Percentiles rank a stretch among this genome's conserved stretches.
Evolutionary conservation across 53 echinoderm and acorn worm genomes (phyloP).

Genomic region (Apostichopus leukothele): DNA sequence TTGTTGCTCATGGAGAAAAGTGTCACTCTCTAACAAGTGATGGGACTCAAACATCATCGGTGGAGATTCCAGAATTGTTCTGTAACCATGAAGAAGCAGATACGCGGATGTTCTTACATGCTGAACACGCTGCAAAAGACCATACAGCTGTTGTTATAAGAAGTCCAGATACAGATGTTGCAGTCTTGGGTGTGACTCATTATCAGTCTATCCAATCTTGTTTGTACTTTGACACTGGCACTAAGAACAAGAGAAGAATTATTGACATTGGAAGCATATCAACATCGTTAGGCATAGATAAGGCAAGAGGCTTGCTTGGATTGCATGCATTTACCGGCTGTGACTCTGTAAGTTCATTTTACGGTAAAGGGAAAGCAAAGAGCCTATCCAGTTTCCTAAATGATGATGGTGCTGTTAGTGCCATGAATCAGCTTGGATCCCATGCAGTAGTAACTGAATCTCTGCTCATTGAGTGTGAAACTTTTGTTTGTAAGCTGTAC

Average conservation of each 20-base stretch:
- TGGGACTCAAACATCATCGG: neutral
- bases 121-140: slow-evolving; percentile 5
- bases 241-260: slow-evolving; percentile 48
- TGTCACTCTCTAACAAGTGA: slow-evolving; percentile 28
- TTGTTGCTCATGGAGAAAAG: neutral
- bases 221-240: slow-evolving; percentile 57
- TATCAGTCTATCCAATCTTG: slow-evolving; percentile 6
- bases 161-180: slow-evolving; percentile 70
- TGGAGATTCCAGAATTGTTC: neutral
- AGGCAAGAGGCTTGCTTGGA: slow-evolving; percentile 8
- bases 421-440: neutral
- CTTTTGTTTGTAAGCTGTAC: slow-evolving; percentile 46
- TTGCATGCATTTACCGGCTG: slow-evolving; percentile 49
- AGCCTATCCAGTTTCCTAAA: neutral
- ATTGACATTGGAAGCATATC: slow-evolving; percentile 35
- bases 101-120: slow-evolving; percentile 58
- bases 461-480: neutral
- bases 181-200: slow-evolving; percentile 56
- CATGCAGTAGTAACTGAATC: neutral
- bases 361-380: slow-evolving; percentile 53
- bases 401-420: neutral
- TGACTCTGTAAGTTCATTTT: slow-evolving; percentile 51
- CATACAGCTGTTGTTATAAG: slow-evolving; percentile 15
- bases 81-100: slow-evolving; percentile 55
- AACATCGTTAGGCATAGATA: neutral